Conservation (phyloP, 64 coral and sea anemone genomes). For the Montipora capricornis region DNA sequence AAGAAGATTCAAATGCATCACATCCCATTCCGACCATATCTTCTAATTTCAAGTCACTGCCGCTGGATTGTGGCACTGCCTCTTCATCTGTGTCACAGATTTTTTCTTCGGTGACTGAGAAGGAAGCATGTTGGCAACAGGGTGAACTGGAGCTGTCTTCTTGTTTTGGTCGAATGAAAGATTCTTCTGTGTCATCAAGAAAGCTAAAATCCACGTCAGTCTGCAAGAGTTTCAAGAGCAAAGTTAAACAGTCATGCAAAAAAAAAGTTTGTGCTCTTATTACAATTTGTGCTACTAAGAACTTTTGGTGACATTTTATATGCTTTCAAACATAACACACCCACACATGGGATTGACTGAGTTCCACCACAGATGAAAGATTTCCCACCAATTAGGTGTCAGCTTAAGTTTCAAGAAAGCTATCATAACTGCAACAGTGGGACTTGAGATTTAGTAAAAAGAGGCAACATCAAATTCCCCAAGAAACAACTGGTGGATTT, state of each 20-base stretch:
- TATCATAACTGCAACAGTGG: too few relatives aligned
- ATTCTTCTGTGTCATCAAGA: slow-evolving; percentile 81
- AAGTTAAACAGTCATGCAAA: background rate
- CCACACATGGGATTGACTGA: too few relatives aligned
- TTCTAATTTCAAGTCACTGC: slow-evolving; percentile 61
- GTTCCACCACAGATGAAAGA: too few relatives aligned
- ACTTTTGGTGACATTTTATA: too few relatives aligned
- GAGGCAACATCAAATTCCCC: too few relatives aligned
- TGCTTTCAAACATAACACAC: too few relatives aligned
- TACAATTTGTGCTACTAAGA: too few relatives aligned
- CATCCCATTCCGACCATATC: slow-evolving; percentile 78
- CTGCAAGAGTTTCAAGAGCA: slow-evolving; percentile 61
- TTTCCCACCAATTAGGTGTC: too few relatives aligned
- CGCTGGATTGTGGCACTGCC: slow-evolving; percentile 57
- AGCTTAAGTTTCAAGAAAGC: too few relatives aligned
- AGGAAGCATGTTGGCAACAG: slow-evolving; percentile 66
- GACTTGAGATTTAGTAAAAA: too few relatives aligned
- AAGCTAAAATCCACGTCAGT: slow-evolving; percentile 93
- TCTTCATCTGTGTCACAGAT: slow-evolving; percentile 45
- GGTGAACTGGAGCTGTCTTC: slow-evolving; percentile 69
- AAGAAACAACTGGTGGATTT: too few relatives aligned
- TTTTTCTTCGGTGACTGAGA: slow-evolving; percentile 38
- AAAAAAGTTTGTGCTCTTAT: background rate
- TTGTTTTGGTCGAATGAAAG: slow-evolving; percentile 83
- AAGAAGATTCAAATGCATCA: slow-evolving; percentile 63